These are phyloP conservation scores for Antheraea assamensis DNA, from an alignment of 2,888 invertebrate genomes.

Conservation along the genomic window DNA sequence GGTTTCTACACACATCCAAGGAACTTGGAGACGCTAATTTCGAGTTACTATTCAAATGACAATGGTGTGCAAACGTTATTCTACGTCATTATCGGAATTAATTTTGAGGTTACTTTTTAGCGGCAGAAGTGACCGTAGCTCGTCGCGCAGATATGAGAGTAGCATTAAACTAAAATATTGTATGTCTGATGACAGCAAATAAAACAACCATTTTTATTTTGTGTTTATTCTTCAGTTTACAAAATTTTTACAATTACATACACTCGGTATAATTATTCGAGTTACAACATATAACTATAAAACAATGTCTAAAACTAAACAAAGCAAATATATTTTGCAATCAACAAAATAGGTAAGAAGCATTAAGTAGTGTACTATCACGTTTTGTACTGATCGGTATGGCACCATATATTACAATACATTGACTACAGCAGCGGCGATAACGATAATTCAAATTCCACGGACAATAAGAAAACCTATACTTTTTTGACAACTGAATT, in stretches of 20 bases:
- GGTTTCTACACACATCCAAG: too few relatives aligned
- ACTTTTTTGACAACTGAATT: neutral
- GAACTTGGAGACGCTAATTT: too few relatives aligned
- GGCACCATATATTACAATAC: constrained; percentile 29
- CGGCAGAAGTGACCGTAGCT: too few relatives aligned
- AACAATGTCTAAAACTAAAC: constrained; percentile 20
- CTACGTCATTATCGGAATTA: too few relatives aligned
- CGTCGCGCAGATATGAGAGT: too few relatives aligned
- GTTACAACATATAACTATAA: constrained; percentile 17
- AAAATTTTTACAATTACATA: constrained; percentile 17
- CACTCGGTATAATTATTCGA: constrained; percentile 17
- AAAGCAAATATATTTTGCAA: constrained; percentile 14
- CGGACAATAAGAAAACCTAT: neutral
- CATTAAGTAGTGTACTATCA: constrained; percentile 14
- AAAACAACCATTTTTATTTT: neutral
- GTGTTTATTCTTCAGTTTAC: constrained; percentile 12
- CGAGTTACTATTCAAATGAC: too few relatives aligned
- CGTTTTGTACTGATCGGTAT: constrained; percentile 26
- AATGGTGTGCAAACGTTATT: too few relatives aligned
- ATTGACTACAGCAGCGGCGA: neutral
- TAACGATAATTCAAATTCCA: neutral
- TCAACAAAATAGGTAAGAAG: constrained; percentile 11
- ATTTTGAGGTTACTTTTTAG: too few relatives aligned
- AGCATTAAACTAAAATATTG: too few relatives aligned
- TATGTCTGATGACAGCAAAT: neutral